phyloP scores from a whole-genome alignment of 2,113 vertebrate species.

The Arizona elegans region DNA sequence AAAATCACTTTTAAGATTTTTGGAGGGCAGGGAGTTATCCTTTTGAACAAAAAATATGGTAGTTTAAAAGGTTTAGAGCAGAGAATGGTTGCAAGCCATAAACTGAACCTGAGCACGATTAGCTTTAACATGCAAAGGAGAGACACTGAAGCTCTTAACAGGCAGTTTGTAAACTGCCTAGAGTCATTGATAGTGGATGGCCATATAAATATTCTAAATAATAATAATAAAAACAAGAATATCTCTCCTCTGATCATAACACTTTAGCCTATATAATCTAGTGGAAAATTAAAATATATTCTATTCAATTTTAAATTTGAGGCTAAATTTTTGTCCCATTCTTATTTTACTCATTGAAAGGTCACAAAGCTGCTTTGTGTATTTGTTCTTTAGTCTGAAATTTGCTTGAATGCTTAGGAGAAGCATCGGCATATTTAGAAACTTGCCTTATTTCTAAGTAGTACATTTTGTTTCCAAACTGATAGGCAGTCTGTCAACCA shows the following conservation, averaged over 20 bases:
- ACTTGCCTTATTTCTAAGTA: neutral
- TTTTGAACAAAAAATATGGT: neutral
- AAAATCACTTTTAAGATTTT: neutral
- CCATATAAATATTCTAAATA: no score
- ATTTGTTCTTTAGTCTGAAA: neutral
- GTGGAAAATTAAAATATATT: neutral
- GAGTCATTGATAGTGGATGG: no score
- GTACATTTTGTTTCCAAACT: neutral
- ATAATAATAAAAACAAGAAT: no score
- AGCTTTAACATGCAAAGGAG: neutral
- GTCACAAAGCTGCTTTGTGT: neutral
- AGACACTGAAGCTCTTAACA: neutral
- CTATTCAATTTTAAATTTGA: neutral
- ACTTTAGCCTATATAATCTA: neutral
- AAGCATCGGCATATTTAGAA: neutral
- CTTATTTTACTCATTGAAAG: neutral
- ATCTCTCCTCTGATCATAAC: neutral
- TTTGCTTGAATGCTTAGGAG: neutral
- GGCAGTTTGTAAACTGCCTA: no score
- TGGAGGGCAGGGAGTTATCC: neutral
- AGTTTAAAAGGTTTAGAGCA: neutral
- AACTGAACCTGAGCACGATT: neutral
- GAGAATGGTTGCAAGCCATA: neutral
- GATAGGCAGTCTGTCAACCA: neutral
- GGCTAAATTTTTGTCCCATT: neutral